These are phyloP conservation scores for Daubentonia madagascariensis DNA, from an alignment of 2,113 vertebrate genomes.

Conservation along the genomic window DNA sequence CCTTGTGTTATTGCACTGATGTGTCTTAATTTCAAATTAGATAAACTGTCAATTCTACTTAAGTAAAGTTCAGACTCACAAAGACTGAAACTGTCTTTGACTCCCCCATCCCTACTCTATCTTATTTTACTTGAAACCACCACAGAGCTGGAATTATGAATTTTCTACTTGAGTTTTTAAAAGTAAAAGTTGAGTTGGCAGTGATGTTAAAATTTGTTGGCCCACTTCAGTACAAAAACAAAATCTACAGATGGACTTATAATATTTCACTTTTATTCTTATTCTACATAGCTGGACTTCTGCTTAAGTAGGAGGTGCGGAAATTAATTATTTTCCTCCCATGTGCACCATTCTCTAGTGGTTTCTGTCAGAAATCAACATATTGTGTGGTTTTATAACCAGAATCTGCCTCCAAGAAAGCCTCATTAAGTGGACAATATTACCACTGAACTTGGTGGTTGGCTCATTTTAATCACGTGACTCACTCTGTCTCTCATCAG, in stretches of 20 bases:
- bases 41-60: slow-evolving; percentile 21
- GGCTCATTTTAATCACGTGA: not conserved
- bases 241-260: slow-evolving; percentile 75
- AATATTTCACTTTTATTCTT: slow-evolving; percentile 72
- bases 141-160: slow-evolving; percentile 18
- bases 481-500: not conserved
- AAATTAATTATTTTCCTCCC: slow-evolving; percentile 77
- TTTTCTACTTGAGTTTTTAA: slow-evolving; percentile 47
- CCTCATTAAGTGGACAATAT: not conserved
- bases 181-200: slow-evolving; percentile 75
- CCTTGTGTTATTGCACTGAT: not conserved
- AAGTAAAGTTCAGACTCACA: slow-evolving; percentile 23
- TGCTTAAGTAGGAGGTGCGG: slow-evolving; percentile 79
- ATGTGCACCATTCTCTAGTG: slow-evolving; percentile 55
- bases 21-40: slow-evolving; percentile 27
- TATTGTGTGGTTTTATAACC: slow-evolving; percentile 47
- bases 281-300: slow-evolving; percentile 72
- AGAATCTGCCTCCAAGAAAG: not conserved
- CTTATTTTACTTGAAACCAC: not conserved
- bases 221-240: slow-evolving; percentile 66
- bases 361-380: slow-evolving; percentile 66
- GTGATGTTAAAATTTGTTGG: slow-evolving; percentile 73
- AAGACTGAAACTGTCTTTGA: not conserved
- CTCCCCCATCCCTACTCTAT: not conserved
- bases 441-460: not conserved